Base-by-base conservation (phyloP, 2,113 vertebrate species). In the Hippocampus zosterae region DNA sequence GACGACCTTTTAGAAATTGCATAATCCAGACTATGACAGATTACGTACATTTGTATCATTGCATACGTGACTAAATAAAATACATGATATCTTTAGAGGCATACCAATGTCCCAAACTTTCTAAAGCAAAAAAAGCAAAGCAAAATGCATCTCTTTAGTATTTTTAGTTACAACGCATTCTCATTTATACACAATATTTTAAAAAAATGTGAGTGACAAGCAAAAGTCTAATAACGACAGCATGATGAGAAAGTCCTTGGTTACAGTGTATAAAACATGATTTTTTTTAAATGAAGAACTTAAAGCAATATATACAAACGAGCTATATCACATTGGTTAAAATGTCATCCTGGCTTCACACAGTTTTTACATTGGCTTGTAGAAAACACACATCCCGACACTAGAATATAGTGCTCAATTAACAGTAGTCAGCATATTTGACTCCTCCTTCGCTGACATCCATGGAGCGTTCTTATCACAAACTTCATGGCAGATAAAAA, bases 221-320 rank as follows among this genome's bases (percentile, higher is more conserved):
- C 56, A 59, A 68, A 75, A 78, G 63, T 19, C 23, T 15, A 68
- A 74, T 65, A 44, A 44, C 13, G 42, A 50, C 46, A 50, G 48
- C 12, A 13, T 13, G 8, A 12, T 25, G 13, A 71, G 2, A 77
- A 76, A 80, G 37, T 33, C 27, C 57, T 60, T 60, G 27, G 50
- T 29, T 75, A 72, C 53, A 73, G 37, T 62, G 69, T 84, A 76
- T 60, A 77, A 73, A 80, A 85, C 16, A 77, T 46, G 71, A 25
- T 18, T 62, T 75, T 12, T 23, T 76, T 12, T 44, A 23, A 55
- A n/a, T 67, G 62, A 77, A 68, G 76, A 80, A 75, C 41, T 66
- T 25, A 37, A 37, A 73, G 72, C 53, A 73, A 19, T 84, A 90
- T 87, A 75, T 85, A 90, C 84, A 88, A 75, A 73, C 56, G 55